These are phyloP conservation scores for Morpho deidamia DNA, from an alignment of 2,888 invertebrate species.

Conservation along the genomic window DNA sequence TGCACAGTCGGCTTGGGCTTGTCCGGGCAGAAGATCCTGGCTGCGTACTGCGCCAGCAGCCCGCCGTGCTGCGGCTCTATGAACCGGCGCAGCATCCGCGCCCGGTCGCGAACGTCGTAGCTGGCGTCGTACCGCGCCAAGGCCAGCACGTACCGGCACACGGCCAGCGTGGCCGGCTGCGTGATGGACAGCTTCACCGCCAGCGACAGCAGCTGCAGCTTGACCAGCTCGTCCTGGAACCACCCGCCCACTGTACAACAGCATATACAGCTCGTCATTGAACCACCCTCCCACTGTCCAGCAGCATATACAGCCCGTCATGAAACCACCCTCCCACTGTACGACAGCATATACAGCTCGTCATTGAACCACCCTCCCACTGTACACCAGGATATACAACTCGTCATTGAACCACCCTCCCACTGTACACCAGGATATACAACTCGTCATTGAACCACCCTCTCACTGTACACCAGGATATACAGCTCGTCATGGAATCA, in stretches of 20 bases:
- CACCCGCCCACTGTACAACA: not conserved
- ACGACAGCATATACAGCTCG: too few species aligned
- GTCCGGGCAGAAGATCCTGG: constrained; percentile 91
- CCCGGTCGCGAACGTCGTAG: constrained; percentile 98
- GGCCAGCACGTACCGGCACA: constrained; percentile 96
- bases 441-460: too few species aligned
- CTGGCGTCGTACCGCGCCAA: constrained; percentile 98
- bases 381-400: too few species aligned
- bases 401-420: too few species aligned
- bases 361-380: too few species aligned
- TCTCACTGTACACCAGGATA: too few species aligned
- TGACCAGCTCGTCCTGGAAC: constrained; percentile 92
- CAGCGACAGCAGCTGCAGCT: constrained; percentile 96
- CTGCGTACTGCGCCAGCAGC: constrained; percentile 81
- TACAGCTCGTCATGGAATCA: too few species aligned
- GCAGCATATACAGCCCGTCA: too few species aligned
- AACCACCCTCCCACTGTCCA: too few species aligned
- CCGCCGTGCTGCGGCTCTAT: constrained; percentile 39
- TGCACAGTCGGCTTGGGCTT: constrained; percentile 96
- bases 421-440: too few species aligned
- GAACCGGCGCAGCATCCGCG: constrained; percentile 89
- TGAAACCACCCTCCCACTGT: too few species aligned
- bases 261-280: not conserved
- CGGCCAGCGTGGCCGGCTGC: constrained; percentile 88
- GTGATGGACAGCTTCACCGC: constrained; percentile 95